phyloP scores from a whole-genome alignment of 2,888 invertebrate species.

The Erebia ligea region DNA sequence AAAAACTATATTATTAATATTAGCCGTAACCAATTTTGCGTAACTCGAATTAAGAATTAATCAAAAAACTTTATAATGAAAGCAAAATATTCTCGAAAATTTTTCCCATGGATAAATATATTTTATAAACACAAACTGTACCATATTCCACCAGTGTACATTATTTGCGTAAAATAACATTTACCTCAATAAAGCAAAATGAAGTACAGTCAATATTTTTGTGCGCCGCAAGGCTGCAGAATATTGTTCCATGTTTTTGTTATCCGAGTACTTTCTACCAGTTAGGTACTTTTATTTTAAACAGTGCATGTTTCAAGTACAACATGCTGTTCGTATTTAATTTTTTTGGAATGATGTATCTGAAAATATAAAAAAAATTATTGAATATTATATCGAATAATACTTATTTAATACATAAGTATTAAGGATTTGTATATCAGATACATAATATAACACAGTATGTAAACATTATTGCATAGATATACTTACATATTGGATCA shows the following conservation, averaged over 20 bases:
- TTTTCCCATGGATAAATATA: neutral
- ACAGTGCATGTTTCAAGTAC: too few relatives aligned
- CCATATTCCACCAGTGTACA: constrained; percentile 25
- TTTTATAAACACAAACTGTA: constrained; percentile 17
- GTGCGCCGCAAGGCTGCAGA: neutral
- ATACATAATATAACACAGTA: too few relatives aligned
- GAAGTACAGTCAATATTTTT: constrained; percentile 22
- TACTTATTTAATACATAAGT: too few relatives aligned
- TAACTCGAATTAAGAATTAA: neutral
- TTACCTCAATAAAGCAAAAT: constrained; percentile 32
- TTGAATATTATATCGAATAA: too few relatives aligned
- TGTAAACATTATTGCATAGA: too few relatives aligned
- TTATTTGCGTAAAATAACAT: constrained; percentile 35
- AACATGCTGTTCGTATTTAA: too few relatives aligned
- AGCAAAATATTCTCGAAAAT: neutral
- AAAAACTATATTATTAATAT: too few relatives aligned
- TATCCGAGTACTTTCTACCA: neutral
- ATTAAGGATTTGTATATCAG: too few relatives aligned
- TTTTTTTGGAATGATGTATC: neutral
- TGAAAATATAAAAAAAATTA: too few relatives aligned
- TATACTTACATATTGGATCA: too few relatives aligned
- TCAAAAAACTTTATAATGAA: neutral
- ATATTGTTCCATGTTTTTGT: neutral
- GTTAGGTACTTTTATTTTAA: too few relatives aligned
- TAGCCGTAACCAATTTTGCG: too few relatives aligned